Percentiles rank a stretch among this genome's conserved stretches.
phyloP scores from a whole-genome alignment of 1,140 invertebrate species.

The Anagrus nilaparvatae region DNA sequence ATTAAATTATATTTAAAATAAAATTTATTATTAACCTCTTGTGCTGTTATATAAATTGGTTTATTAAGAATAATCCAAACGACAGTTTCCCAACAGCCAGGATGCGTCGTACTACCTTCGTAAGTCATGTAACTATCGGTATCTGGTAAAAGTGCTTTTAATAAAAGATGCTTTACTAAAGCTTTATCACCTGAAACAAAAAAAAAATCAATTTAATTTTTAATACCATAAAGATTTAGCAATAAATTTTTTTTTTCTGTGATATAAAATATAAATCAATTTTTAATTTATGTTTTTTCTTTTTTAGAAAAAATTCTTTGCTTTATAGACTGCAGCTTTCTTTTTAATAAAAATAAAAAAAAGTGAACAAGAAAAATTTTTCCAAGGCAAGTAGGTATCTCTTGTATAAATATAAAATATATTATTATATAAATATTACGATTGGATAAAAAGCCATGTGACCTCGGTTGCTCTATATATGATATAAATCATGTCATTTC shows the following conservation, averaged over 20 bases:
- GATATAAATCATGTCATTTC: no score
- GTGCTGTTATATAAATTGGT: constrained; percentile 89
- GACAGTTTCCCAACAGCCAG: constrained; percentile 84
- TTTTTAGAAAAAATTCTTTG: no score
- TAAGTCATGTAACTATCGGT: constrained; percentile 94
- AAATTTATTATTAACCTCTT: constrained; percentile 65
- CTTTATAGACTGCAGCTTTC: no score
- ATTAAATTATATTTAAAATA: neutral
- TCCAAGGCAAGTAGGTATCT: no score
- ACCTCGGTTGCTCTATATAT: no score
- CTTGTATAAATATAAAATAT: no score
- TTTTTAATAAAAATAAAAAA: no score
- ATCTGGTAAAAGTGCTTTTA: constrained; percentile 73
- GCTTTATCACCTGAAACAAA: constrained; percentile 58
- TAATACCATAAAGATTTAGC: no score
- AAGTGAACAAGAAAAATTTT: no score
- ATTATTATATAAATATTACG: no score
- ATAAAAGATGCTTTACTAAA: constrained; percentile 71
- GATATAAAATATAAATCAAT: no score
- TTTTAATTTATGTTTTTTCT: constrained; percentile 33
- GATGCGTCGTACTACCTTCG: constrained; percentile 93
- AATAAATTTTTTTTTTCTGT: constrained; percentile 16
- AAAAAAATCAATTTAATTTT: constrained; percentile 6
- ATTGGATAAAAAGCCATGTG: no score
- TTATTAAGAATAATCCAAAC: constrained; percentile 95